Evolutionary conservation across 2,888 invertebrate species (phyloP), one percentile per base, ranked within the genome.

Genomic region (Tachystola acroxantha): DNA sequence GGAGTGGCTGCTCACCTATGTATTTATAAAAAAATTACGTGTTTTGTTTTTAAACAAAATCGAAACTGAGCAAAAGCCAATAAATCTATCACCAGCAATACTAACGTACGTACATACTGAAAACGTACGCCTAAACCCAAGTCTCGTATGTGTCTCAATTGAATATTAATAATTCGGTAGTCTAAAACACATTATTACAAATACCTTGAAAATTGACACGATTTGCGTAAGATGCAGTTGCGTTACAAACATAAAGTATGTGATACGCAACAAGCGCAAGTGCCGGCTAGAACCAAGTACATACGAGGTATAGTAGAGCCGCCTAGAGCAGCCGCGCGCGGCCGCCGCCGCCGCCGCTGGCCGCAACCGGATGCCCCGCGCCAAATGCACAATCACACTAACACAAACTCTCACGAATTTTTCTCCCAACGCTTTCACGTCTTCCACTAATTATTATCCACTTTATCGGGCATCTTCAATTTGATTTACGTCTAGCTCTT

Each of bases 391-490:
- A 84, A 85, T 85, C 81, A 80, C 75, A 84, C 76, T 75, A 80
- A 77, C 74, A 69, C 71, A 75, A 77, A 74, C 81, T 86, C 85
- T 84, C 84, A 86, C 85, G 82, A 85, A 82, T 85, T 84, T 85
- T 84, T 82, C 85, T 85, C 85, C 81, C 85, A 84, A 79, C 84
- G 64, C 86, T 85, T 85, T 86, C 85, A 76, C 85, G 69, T 76
- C 81, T 78, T 78, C 85, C 76, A 81, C 84, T 86, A 85, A 86
- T 86, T 86, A 86, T 85, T 84, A 86, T 80, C 82, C 79, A 86
- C 85, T 86, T 85, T 85, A 86, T 85, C 85, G 81, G 74, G 73
- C 85, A 85, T 85, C 86, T 85, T 82, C 84, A 85, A 82, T 86
- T 85, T 85, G 85, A 85, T 85, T 85, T 85, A 86, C 84, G 77